phyloP scores from a whole-genome alignment of 2,888 invertebrate species.

The Lasius platythorax region DNA sequence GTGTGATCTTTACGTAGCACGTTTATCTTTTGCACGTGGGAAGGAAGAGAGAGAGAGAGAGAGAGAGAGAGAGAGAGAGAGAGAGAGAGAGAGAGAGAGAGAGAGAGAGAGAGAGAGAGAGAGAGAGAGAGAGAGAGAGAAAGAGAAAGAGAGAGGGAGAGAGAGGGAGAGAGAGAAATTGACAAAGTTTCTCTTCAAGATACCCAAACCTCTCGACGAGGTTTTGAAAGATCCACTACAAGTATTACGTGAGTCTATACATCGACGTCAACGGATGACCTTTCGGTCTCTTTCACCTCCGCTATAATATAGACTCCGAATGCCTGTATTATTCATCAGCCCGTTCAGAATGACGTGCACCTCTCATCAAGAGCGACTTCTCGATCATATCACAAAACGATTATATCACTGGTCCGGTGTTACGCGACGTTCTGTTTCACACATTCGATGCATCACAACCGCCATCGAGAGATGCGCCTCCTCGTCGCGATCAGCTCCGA shows the following conservation, averaged over 20 bases:
- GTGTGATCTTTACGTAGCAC: neutral
- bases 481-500: constrained; percentile 13
- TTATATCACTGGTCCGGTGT: constrained; percentile 11
- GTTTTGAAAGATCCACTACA: neutral
- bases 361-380: constrained; percentile 49
- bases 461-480: constrained; percentile 22
- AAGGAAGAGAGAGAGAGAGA: neutral
- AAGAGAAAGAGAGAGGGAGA: neutral
- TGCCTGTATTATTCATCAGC: constrained; percentile 11
- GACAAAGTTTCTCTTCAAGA: neutral
- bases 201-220: neutral
- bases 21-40: neutral
- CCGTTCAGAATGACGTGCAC: constrained; percentile 9
- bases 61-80: too few species aligned
- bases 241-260: neutral
- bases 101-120: neutral
- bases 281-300: constrained; percentile 17
- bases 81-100: too few species aligned
- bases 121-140: neutral
- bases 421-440: constrained; percentile 8
- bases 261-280: neutral
- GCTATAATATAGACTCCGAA: neutral
- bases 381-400: constrained; percentile 63
- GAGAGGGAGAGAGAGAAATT: neutral
- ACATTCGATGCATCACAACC: constrained; percentile 22